Evolutionary conservation across 2,113 vertebrate genomes (phyloP), one percentile per base, ranked within the genome.

Genomic region (Callipepla squamata): DNA sequence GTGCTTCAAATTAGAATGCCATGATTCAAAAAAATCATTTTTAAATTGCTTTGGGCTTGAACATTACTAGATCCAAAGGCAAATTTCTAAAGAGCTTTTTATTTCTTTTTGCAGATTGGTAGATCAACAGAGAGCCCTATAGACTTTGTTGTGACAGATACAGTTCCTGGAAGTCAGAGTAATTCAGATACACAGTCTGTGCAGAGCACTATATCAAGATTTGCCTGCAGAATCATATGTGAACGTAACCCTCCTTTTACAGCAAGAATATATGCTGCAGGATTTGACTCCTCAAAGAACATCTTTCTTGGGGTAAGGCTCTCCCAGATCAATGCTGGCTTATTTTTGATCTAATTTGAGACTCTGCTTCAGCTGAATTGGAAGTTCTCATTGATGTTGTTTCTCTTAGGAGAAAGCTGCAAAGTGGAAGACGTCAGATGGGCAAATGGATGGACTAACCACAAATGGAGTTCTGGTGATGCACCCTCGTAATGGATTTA

Each of bases 201-300:
- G 38, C 99, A 99, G 97, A 99, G 99, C 97, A 99, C 99, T 92
- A 99, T 99, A 97, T 99, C 99, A 30, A 98, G 99, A 96, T 99
- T 99, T 78, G 99, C 99, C 94, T 99, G 99, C 97, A 98, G 99
- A 94, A 99, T 99, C 97, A 99, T 99, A 80, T 99, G 99, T 96
- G 99, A 99, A 97, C 98, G 99, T 87, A 98, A 98, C 81, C 98
- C 99, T 44, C 99, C 99, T 78, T 99, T 99, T 95, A 99, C 98
- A 18, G 99, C 99, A n/a, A 98, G 98, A 89, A 99, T 99, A 98
- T 99, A 98, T 38, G 99, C 99, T 42, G 99, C 99, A 13, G 99
- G 99, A 92, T 99, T 99, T 89, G 99, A 99, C 95, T 99, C 99
- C 44, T 99, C 99, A 59, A 99, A 99, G 97, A 99, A 99, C 97